These are phyloP conservation scores for Alentia gelatinosa DNA, from an alignment of 2,888 invertebrate species.

Conservation along the genomic window DNA sequence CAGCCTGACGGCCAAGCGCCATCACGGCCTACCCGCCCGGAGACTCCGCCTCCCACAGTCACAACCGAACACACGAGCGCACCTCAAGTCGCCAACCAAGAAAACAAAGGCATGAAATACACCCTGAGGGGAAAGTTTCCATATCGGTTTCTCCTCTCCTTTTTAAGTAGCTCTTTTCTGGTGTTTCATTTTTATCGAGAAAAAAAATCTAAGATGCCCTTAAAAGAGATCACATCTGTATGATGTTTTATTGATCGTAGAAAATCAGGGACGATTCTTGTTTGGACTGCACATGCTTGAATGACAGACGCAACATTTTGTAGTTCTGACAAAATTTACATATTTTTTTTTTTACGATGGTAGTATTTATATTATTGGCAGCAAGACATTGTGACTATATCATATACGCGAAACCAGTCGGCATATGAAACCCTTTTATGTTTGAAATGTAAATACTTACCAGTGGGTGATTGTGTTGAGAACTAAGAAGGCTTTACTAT, in stretches of 20 bases:
- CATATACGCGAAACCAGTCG: neutral
- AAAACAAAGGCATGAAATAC: slow-evolving; percentile 13
- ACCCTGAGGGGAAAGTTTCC: neutral
- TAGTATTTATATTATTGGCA: slow-evolving; percentile 27
- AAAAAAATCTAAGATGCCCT: neutral
- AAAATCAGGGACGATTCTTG: neutral
- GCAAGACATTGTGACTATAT: neutral
- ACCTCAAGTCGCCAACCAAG: slow-evolving; percentile 2
- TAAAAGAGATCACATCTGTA: neutral
- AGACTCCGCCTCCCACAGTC: neutral
- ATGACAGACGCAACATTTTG: neutral
- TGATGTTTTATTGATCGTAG: neutral
- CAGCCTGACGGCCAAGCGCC: neutral
- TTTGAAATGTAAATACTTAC: neutral
- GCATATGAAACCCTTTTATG: neutral
- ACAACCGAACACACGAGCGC: neutral
- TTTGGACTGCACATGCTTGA: slow-evolving; percentile 23
- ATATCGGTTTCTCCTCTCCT: neutral
- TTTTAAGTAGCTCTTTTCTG: neutral
- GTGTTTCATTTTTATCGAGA: too few species aligned
- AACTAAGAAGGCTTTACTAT: neutral
- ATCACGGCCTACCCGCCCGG: neutral
- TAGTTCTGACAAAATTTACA: neutral
- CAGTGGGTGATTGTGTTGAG: neutral
- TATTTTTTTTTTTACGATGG: neutral